phyloP scores from a whole-genome alignment of 1,140 invertebrate species.

The Medauroidea extradentata region DNA sequence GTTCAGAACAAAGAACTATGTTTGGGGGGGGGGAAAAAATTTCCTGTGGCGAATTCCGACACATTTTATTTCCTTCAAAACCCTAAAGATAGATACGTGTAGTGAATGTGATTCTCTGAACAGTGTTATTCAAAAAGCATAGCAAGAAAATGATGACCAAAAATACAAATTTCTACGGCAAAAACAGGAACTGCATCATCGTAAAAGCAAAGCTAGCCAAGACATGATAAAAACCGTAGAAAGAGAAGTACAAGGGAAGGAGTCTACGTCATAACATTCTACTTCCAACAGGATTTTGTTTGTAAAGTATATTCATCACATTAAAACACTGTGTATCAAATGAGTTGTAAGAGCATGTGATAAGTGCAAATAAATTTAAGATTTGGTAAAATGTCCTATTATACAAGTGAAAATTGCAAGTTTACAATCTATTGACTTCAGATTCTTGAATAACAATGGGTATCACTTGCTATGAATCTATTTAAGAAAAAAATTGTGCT shows the following conservation, averaged over 20 bases:
- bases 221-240: background rate
- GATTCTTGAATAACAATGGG: too few relatives aligned
- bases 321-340: too few relatives aligned
- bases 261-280: slow-evolving; percentile 6
- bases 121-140: background rate
- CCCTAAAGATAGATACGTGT: slow-evolving; percentile 9
- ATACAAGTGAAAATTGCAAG: too few relatives aligned
- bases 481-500: too few relatives aligned
- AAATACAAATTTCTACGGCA: background rate
- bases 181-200: slow-evolving; percentile 1
- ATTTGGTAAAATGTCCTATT: too few relatives aligned
- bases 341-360: too few relatives aligned
- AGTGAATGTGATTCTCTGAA: too few relatives aligned
- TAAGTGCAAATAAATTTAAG: too few relatives aligned
- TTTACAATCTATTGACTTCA: too few relatives aligned
- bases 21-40: background rate
- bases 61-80: slow-evolving; percentile 1
- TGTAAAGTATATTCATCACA: too few relatives aligned
- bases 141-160: background rate
- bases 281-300: slow-evolving; percentile 13
- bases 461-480: too few relatives aligned
- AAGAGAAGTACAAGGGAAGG: background rate
- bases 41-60: background rate
- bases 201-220: background rate
- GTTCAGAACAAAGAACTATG: background rate